Percentiles rank a stretch among this genome's conserved stretches.
These are phyloP conservation scores for Aspidapion aeneum DNA, from an alignment of 2,888 invertebrate genomes.

Conservation along the genomic window DNA sequence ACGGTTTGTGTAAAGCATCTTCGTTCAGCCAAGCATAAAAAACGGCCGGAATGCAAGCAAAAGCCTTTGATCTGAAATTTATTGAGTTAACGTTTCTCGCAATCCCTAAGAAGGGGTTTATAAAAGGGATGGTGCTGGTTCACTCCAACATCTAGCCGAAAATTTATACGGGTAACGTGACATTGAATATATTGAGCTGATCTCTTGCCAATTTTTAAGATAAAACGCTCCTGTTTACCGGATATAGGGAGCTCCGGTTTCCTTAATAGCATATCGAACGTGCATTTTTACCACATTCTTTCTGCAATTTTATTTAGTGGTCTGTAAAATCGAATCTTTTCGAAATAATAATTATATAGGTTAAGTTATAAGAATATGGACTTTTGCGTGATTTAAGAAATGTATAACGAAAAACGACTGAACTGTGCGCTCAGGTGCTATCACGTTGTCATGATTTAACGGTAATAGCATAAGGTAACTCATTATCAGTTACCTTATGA, in stretches of 20 bases:
- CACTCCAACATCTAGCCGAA: neutral
- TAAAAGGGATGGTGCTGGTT: neutral
- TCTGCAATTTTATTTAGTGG: neutral
- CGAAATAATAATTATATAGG: too few relatives aligned
- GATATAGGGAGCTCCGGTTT: neutral
- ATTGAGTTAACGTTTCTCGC: neutral
- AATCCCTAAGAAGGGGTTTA: neutral
- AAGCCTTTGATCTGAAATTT: neutral
- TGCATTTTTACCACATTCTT: neutral
- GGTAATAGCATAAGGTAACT: too few relatives aligned
- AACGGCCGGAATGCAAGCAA: neutral
- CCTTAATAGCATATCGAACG: neutral
- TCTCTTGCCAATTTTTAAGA: neutral
- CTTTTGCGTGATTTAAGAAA: too few relatives aligned
- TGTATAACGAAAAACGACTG: too few relatives aligned
- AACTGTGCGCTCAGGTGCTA: too few relatives aligned
- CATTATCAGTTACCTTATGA: too few relatives aligned
- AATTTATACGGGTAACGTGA: neutral
- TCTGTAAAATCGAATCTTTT: too few relatives aligned
- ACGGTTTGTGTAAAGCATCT: neutral
- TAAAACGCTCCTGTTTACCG: neutral
- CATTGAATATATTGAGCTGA: neutral
- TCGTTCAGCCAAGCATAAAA: neutral
- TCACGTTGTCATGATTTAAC: too few relatives aligned
- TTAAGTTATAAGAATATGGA: too few relatives aligned